Base-by-base conservation (phyloP, 2,113 vertebrate genomes). In the Gymnorhina tibicen region DNA sequence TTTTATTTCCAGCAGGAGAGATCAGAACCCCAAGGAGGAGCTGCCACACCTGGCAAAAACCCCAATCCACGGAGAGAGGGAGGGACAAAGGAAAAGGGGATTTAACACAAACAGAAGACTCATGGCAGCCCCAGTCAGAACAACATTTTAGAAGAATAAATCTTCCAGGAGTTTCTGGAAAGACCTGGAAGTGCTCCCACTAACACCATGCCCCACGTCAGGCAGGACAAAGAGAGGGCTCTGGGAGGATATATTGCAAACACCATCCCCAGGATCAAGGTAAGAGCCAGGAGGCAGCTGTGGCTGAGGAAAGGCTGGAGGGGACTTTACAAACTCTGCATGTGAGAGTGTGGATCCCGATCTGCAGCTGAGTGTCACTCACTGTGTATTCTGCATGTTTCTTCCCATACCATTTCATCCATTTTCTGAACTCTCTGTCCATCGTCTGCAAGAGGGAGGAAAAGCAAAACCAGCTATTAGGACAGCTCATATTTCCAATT, bases 361-460 rank as follows among this genome's bases (percentile, higher is more conserved):
- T 24, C 23, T 83, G 22, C 83, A 94, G 95, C 50, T 72, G 94
- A 93, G 86, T 91, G 87, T 88, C 94, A 99, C 99, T 99, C 98
- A 99, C 99, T 98, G 99, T 99, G 98, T 99, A 99, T 96, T 99
- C 99, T 85, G 99, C 99, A 37, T 99, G 99, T 97, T 99, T 99
- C 97, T 99, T 99, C 88, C 99, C 99, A 97, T 99, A 99, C 99
- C 99, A 99, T 96, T 99, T 99, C 99, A 99, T 99, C 99, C 99
- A 99, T 96, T 99, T 99, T 96, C 99, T 99, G 98, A 99, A 99
- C 97, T 99, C 99, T 97, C 98, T 98, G 96, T 99, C 99, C 99
- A 99, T 99, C 87, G 98, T 98, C 99, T 99, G 85, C 50, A 97
- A 93, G 62, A 95, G 75, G 55, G 24, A 76, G 28, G 33, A 77